phyloP scores from a whole-genome alignment of 2,888 invertebrate species.

The Hirtodrosophila cameraria region DNA sequence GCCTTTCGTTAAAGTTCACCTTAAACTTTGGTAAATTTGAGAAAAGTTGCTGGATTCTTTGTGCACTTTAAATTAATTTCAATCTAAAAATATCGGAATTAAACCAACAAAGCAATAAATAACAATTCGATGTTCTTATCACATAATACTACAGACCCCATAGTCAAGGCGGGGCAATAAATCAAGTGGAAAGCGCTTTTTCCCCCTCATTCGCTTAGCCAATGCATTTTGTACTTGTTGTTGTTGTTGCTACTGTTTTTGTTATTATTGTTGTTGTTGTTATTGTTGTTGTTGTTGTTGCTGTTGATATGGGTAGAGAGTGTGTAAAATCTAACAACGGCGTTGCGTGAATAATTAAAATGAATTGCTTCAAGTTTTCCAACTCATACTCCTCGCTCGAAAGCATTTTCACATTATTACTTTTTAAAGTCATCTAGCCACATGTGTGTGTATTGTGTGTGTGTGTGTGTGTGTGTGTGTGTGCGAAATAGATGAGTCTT shows the following conservation, averaged over 20 bases:
- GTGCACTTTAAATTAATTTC: slow-evolving; percentile 51
- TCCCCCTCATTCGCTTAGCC: not conserved
- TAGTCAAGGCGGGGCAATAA: slow-evolving; percentile 54
- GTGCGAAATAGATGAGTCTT: slow-evolving; percentile 24
- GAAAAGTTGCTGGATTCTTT: slow-evolving; percentile 6
- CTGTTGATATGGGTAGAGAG: slow-evolving; percentile 44
- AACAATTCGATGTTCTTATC: slow-evolving; percentile 79
- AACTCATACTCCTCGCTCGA: slow-evolving; percentile 10
- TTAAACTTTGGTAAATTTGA: slow-evolving; percentile 1
- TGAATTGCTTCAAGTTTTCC: slow-evolving; percentile 63
- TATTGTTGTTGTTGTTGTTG: slow-evolving; percentile 18
- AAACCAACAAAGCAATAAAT: slow-evolving; percentile 58
- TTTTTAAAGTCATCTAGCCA: slow-evolving; percentile 64
- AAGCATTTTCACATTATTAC: slow-evolving; percentile 62
- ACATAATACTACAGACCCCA: slow-evolving; percentile 54
- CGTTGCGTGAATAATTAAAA: slow-evolving; percentile 76
- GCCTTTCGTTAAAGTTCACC: no score
- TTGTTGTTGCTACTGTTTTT: slow-evolving; percentile 21
- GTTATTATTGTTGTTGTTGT: slow-evolving; percentile 21
- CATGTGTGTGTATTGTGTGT: slow-evolving; percentile 2
- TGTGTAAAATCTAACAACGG: slow-evolving; percentile 62
- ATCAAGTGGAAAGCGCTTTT: slow-evolving; percentile 67
- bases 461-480: not conserved
- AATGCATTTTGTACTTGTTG: slow-evolving; percentile 20
- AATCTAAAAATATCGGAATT: slow-evolving; percentile 46